A percentile compares a stretch with the other conserved stretches of the same genome.
Evolutionary conservation across 1,140 invertebrate genomes (phyloP).

Genomic region (Penaeus vannamei): DNA sequence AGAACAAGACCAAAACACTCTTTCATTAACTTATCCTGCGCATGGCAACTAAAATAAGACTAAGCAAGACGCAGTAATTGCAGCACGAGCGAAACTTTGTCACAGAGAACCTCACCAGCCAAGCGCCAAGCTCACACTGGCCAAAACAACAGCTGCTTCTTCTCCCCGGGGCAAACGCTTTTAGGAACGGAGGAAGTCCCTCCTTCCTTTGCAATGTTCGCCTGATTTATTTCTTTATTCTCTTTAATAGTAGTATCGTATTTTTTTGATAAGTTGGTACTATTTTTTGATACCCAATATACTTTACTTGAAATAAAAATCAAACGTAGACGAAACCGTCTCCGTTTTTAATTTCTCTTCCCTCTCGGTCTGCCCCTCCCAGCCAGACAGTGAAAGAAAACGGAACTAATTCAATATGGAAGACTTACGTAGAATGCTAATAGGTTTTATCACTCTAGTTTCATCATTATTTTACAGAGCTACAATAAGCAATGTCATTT

Average conservation of each 20-base stretch:
- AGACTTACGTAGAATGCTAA: too few species aligned
- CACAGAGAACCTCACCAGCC: slow-evolving; percentile 33
- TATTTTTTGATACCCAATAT: neutral
- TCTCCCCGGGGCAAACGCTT: slow-evolving; percentile 42
- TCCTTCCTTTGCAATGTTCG: too few species aligned
- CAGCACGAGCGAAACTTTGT: slow-evolving; percentile 9
- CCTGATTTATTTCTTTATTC: too few species aligned
- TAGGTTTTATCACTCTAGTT: too few species aligned
- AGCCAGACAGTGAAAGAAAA: slow-evolving; percentile 44
- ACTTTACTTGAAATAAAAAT: neutral
- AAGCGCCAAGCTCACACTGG: slow-evolving; percentile 60
- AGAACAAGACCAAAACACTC: neutral
- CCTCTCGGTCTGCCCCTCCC: slow-evolving; percentile 43
- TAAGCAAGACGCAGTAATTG: slow-evolving; percentile 17
- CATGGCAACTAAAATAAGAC: slow-evolving; percentile 9
- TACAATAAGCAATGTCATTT: too few species aligned
- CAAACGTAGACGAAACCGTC: neutral
- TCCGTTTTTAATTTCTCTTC: slow-evolving; percentile 41
- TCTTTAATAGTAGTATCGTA: too few species aligned
- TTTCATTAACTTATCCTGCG: slow-evolving; percentile 1
- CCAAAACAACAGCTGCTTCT: slow-evolving; percentile 62
- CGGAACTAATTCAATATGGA: neutral
- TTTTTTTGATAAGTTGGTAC: neutral
- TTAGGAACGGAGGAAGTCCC: slow-evolving; percentile 14
- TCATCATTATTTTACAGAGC: too few species aligned